Evolutionary conservation across 1,140 invertebrate genomes (phyloP).

Genomic region (Aphaenogaster rudis): DNA sequence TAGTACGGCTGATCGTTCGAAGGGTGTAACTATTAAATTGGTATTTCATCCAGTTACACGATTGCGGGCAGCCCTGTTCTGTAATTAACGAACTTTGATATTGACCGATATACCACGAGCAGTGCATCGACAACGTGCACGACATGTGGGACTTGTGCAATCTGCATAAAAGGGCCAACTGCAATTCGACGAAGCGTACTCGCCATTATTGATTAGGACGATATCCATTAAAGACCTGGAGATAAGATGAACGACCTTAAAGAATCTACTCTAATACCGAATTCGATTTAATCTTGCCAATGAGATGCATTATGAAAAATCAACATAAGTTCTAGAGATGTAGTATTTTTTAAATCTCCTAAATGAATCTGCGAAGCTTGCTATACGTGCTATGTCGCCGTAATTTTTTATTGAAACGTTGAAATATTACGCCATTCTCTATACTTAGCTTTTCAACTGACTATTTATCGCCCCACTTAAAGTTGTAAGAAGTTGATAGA

Average conservation of each 20-base stretch:
- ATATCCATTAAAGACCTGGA: constrained; percentile 35
- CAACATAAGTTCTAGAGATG: not conserved
- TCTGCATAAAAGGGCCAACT: constrained; percentile 44
- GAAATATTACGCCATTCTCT: constrained; percentile 4
- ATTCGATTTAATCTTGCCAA: not conserved
- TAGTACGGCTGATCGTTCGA: constrained; percentile 40
- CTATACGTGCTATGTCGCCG: not conserved
- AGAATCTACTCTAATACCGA: not conserved
- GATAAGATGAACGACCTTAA: constrained; percentile 6
- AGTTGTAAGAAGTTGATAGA: not conserved
- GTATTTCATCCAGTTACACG: constrained; percentile 60
- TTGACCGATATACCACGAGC: constrained; percentile 46
- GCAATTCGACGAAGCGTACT: constrained; percentile 3
- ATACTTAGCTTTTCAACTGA: not conserved
- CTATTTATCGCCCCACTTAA: constrained; percentile 34
- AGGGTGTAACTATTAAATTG: constrained; percentile 61
- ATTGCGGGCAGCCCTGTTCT: constrained; percentile 45
- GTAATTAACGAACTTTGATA: constrained; percentile 65
- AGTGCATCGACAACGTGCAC: too few species aligned
- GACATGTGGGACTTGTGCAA: not conserved
- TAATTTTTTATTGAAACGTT: constrained; percentile 1
- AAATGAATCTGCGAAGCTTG: not conserved
- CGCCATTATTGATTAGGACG: not conserved
- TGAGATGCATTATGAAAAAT: not conserved
- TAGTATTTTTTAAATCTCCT: not conserved